A percentile compares a stretch with the other conserved stretches of the same genome.
phyloP scores from a whole-genome alignment of 2,113 vertebrate genomes.

The Ginglymostoma cirratum region DNA sequence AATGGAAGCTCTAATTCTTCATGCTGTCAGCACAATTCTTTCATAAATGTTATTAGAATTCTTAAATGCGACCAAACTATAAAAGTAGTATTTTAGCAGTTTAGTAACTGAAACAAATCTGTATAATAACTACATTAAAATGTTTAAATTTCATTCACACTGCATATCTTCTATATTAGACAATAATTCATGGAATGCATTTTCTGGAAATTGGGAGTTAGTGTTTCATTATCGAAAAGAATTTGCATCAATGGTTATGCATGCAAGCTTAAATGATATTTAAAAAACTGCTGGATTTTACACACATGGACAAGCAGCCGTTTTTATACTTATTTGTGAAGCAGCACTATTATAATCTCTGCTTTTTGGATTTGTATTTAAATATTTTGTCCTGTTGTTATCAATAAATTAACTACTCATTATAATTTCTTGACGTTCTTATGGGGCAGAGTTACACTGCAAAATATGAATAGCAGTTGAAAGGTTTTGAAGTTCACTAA shows the following conservation, averaged over 20 bases:
- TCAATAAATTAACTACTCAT: neutral
- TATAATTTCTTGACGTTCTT: neutral
- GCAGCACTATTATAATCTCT: neutral
- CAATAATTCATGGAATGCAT: neutral
- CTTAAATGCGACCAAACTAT: neutral
- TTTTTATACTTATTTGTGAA: neutral
- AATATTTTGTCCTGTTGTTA: neutral
- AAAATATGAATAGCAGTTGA: neutral
- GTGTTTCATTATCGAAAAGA: neutral
- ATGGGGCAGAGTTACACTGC: neutral
- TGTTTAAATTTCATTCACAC: neutral
- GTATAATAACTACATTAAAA: neutral
- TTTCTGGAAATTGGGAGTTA: neutral
- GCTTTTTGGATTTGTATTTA: neutral
- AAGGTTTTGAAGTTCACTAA: neutral
- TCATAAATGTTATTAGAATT: conserved; percentile 11
- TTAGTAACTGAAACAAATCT: neutral
- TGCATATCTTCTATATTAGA: neutral
- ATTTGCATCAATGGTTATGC: neutral
- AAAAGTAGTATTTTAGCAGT: neutral
- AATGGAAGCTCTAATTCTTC: neutral
- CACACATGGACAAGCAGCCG: neutral
- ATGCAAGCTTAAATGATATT: neutral
- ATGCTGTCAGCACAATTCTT: neutral
- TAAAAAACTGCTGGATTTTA: neutral